Percentiles rank a stretch among this genome's conserved stretches.
Evolutionary conservation across 2,113 vertebrate genomes (phyloP).

Genomic region (Nicator chloris): DNA sequence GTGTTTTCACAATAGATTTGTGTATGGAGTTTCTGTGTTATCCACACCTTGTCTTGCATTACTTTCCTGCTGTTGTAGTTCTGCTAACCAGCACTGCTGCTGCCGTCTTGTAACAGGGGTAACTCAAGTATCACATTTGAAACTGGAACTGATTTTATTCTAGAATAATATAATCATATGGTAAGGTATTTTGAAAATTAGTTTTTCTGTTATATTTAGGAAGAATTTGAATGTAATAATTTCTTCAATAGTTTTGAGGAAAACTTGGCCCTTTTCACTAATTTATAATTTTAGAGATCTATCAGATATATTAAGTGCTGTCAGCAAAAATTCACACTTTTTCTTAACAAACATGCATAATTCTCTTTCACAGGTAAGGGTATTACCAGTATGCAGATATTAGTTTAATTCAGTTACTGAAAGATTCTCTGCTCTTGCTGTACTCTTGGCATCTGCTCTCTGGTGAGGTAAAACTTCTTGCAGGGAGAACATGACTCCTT

Average conservation of each 20-base stretch:
- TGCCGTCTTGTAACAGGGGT: background rate
- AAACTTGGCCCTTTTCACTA: background rate
- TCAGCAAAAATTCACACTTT: background rate
- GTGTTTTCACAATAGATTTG: background rate
- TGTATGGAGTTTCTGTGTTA: background rate
- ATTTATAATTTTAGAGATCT: background rate
- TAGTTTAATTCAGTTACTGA: background rate
- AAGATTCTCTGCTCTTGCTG: background rate
- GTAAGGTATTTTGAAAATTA: background rate
- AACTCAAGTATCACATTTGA: background rate
- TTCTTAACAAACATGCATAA: background rate
- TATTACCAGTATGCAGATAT: background rate
- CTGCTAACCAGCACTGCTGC: background rate
- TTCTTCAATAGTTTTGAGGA: background rate
- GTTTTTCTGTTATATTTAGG: background rate
- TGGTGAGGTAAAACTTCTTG: background rate
- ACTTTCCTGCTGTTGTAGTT: background rate
- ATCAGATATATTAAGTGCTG: background rate
- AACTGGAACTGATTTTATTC: background rate
- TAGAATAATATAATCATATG: background rate
- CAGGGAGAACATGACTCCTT: background rate
- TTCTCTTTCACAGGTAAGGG: background rate
- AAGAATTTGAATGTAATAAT: background rate
- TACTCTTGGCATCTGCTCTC: background rate
- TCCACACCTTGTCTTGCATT: background rate